Evolutionary conservation across 2,113 vertebrate genomes (phyloP).

Genomic region (Nycticebus coucang): DNA sequence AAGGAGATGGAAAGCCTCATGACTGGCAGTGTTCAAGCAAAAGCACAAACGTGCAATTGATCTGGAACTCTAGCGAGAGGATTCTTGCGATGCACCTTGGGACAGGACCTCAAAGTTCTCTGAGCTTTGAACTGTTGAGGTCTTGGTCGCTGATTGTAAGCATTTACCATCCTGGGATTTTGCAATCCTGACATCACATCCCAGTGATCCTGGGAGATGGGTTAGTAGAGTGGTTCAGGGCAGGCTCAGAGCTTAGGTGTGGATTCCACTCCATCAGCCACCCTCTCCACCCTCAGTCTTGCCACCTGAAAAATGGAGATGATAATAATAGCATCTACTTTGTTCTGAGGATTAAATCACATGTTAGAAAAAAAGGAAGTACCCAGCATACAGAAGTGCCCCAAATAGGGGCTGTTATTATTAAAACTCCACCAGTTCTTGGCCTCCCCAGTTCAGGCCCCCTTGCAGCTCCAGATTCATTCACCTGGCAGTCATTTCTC

Average conservation of each 20-base stretch:
- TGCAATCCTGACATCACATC: neutral
- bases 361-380: neutral
- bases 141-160: neutral
- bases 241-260: neutral
- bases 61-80: neutral
- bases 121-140: rapidly evolving
- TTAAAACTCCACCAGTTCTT: neutral
- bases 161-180: neutral
- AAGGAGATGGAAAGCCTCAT: neutral
- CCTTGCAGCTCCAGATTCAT: neutral
- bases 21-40: neutral
- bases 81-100: neutral
- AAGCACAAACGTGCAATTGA: rapidly evolving
- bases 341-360: neutral
- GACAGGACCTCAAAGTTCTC: neutral
- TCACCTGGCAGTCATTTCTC: neutral
- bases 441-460: neutral
- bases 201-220: neutral
- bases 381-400: neutral
- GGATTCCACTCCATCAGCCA: neutral
- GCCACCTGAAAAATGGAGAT: neutral
- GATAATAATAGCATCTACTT: rapidly evolving
- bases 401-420: rapidly evolving
- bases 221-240: neutral
- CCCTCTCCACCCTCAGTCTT: neutral